Evolutionary conservation across 2,888 invertebrate genomes (phyloP).

Genomic region (Eupelmus urozonus): DNA sequence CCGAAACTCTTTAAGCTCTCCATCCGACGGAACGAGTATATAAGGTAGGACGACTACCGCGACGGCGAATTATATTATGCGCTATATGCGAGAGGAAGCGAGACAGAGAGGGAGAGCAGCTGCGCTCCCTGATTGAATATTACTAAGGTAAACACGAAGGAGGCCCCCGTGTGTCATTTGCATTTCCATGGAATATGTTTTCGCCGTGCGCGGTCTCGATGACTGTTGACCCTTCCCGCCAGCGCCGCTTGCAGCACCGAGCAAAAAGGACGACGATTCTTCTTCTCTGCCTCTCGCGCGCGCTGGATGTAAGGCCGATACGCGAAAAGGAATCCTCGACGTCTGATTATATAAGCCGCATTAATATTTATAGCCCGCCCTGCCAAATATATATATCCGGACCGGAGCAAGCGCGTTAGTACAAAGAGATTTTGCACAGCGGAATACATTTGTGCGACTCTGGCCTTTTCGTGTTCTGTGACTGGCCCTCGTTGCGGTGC

Average conservation of each 20-base stretch:
- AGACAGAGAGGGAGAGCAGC: not conserved
- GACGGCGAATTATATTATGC: constrained; percentile 27
- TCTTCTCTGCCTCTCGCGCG: not conserved
- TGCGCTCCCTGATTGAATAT: constrained; percentile 55
- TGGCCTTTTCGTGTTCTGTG: not conserved
- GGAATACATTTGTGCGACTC: constrained; percentile 30
- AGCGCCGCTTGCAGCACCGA: not conserved
- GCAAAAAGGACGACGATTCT: constrained; percentile 3
- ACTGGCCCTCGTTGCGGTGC: too few relatives aligned
- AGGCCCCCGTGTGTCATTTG: constrained; percentile 45
- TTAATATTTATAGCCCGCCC: constrained; percentile 56
- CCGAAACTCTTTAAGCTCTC: not conserved
- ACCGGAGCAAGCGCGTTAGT: too few relatives aligned
- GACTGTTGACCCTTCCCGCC: constrained; percentile 54
- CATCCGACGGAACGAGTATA: not conserved
- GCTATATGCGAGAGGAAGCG: not conserved
- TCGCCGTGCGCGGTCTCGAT: constrained; percentile 39
- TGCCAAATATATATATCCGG: constrained; percentile 30
- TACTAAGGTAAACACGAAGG: constrained; percentile 55
- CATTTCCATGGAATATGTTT: constrained; percentile 58
- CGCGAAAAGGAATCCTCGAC: constrained; percentile 43
- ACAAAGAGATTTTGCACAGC: not conserved
- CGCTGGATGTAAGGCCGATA: constrained; percentile 23
- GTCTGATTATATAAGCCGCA: constrained; percentile 48
- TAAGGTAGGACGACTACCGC: not conserved